Conservation (phyloP, 2,888 invertebrate species). For the Nomada fucata region DNA sequence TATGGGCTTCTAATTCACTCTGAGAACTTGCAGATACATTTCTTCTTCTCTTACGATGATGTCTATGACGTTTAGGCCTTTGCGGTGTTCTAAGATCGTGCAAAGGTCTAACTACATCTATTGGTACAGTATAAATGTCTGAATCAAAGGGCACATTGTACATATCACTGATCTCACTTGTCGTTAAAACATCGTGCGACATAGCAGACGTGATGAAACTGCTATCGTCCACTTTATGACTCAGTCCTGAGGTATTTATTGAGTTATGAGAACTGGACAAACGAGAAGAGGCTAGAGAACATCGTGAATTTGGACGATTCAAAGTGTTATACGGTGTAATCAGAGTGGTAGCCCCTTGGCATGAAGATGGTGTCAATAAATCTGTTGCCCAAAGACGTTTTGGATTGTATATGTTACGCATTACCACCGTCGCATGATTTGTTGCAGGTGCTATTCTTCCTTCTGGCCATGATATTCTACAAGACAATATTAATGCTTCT, state of each 20-base stretch:
- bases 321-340: slow-evolving; percentile 82
- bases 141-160: slow-evolving; percentile 95
- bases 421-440: slow-evolving; percentile 70
- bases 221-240: slow-evolving; percentile 92
- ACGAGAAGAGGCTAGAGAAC: slow-evolving; percentile 91
- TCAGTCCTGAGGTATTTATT: slow-evolving; percentile 85
- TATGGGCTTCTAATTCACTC: slow-evolving; percentile 82
- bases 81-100: slow-evolving; percentile 84
- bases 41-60: slow-evolving; percentile 84
- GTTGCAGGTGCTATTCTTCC: slow-evolving; percentile 76
- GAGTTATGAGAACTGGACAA: slow-evolving; percentile 95
- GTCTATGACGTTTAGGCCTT: slow-evolving; percentile 84
- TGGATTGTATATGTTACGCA: slow-evolving; percentile 68
- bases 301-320: slow-evolving; percentile 90
- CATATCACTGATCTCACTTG: slow-evolving; percentile 91
- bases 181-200: slow-evolving; percentile 92
- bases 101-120: slow-evolving; percentile 90
- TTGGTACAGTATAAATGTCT: slow-evolving; percentile 94
- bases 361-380: slow-evolving; percentile 86
- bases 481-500: slow-evolving; percentile 85
- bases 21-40: slow-evolving; percentile 85
- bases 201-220: slow-evolving; percentile 95
- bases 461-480: slow-evolving; percentile 83
- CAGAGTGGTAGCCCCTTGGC: slow-evolving; percentile 78
- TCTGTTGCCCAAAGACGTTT: slow-evolving; percentile 85